Conservation (phyloP, 2,888 invertebrate species). For the Drosophila ochracea region DNA sequence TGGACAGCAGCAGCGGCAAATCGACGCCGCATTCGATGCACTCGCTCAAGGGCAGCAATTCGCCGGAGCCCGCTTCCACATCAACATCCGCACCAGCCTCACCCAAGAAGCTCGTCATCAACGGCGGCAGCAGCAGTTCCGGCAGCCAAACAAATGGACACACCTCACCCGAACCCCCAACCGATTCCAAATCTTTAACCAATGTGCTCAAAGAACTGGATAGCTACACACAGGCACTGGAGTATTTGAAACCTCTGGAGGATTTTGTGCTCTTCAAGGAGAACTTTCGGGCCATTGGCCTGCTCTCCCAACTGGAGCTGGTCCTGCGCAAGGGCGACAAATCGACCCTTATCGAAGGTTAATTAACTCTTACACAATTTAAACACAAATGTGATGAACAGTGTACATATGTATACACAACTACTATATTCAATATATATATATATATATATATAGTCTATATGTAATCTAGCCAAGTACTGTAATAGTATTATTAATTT, state of each 20-base stretch:
- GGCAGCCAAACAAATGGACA: constrained; percentile 65
- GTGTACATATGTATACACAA: constrained; percentile 52
- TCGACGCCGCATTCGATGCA: constrained; percentile 50
- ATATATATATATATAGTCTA: background rate
- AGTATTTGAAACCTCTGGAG: constrained; percentile 82
- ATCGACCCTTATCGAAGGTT: constrained; percentile 69
- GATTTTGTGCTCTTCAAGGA: constrained; percentile 83
- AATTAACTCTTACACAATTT: constrained; percentile 7
- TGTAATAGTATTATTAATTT: constrained; percentile 65
- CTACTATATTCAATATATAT: background rate
- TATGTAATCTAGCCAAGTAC: constrained; percentile 49
- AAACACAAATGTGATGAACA: constrained; percentile 74
- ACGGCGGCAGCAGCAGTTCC: constrained; percentile 24
- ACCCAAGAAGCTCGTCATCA: constrained; percentile 53
- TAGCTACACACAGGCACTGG: constrained; percentile 80
- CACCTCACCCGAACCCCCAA: constrained; percentile 42
- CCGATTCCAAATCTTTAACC: constrained; percentile 23
- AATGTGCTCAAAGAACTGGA: constrained; percentile 68
- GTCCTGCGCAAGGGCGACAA: constrained; percentile 79
- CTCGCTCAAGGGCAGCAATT: constrained; percentile 42
- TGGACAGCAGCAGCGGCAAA: constrained; percentile 61
- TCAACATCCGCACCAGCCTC: constrained; percentile 54
- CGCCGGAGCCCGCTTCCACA: constrained; percentile 22
- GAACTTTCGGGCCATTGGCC: constrained; percentile 83
- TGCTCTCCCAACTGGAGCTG: constrained; percentile 82